Evolutionary conservation across 1,140 invertebrate genomes (phyloP).

Genomic region (Hetaerina americana): DNA sequence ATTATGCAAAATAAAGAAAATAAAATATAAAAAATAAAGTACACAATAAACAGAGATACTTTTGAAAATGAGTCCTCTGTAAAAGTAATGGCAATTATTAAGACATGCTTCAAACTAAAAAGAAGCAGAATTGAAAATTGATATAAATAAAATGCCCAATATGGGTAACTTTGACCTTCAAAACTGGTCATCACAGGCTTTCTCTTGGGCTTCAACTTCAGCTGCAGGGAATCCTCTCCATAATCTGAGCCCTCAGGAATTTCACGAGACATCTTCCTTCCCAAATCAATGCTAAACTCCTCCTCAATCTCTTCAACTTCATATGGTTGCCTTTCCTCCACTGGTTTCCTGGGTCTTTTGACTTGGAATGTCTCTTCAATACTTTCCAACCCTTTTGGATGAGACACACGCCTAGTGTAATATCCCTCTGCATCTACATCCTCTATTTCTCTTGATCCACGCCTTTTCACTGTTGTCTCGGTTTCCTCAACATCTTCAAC

Average conservation of each 20-base stretch:
- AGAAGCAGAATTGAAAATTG: too few relatives aligned
- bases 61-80: too few relatives aligned
- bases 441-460: neutral
- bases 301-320: conserved; percentile 42
- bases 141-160: neutral
- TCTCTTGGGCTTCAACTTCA: conserved; percentile 41
- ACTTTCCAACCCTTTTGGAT: conserved; percentile 30
- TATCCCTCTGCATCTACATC: neutral
- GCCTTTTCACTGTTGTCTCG: conserved; percentile 12
- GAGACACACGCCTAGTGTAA: neutral
- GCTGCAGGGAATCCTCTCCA: conserved; percentile 45
- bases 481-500: conserved; percentile 31
- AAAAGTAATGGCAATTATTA: too few relatives aligned
- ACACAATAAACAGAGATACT: too few relatives aligned
- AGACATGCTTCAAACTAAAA: too few relatives aligned
- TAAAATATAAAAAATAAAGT: too few relatives aligned
- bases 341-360: conserved; percentile 34
- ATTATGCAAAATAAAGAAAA: too few relatives aligned
- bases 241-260: conserved; percentile 29
- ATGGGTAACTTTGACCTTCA: conserved; percentile 7
- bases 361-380: conserved; percentile 44
- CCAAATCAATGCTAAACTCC: conserved; percentile 35
- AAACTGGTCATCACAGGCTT: conserved; percentile 39
- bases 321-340: conserved; percentile 32
- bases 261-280: conserved; percentile 27